Percentiles rank a stretch among this genome's conserved stretches.
Evolutionary conservation across 2,113 vertebrate genomes (phyloP).

Genomic region (Sarotherodon lohbergeri): DNA sequence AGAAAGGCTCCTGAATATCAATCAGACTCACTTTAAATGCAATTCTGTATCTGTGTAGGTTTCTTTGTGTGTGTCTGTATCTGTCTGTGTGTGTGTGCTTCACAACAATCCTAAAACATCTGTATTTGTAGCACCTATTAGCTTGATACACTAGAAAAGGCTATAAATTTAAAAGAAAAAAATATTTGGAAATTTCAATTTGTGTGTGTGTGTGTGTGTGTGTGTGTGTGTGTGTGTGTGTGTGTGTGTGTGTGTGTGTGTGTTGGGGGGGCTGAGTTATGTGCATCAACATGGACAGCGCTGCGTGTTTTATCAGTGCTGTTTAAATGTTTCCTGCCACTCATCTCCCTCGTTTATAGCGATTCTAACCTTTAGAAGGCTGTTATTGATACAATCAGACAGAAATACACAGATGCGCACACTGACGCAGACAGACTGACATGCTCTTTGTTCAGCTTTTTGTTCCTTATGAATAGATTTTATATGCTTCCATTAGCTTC

Average conservation of each 20-base stretch:
- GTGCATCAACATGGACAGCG: neutral
- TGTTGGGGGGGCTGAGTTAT: neutral
- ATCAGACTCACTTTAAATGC: constrained; percentile 13
- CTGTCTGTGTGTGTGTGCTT: neutral
- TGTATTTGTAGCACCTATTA: neutral
- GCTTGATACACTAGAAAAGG: neutral
- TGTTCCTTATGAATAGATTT: neutral
- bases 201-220: neutral
- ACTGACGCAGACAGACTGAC: neutral
- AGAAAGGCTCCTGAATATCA: constrained; percentile 5
- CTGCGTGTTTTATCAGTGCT: constrained; percentile 46
- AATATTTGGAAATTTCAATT: neutral
- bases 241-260: too few relatives aligned
- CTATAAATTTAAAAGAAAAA: neutral
- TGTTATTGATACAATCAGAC: constrained; percentile 23
- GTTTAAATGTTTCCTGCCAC: constrained; percentile 65
- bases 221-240: neutral
- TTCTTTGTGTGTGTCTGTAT: neutral
- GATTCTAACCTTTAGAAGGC: constrained; percentile 43
- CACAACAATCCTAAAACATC: neutral
- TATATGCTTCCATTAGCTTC: neutral
- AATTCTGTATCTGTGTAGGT: neutral
- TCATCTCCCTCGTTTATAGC: constrained; percentile 17
- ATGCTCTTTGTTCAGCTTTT: neutral
- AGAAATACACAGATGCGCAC: neutral